Conservation (phyloP, 2,797 vertebrate species). For the Artibeus jamaicensis region DNA sequence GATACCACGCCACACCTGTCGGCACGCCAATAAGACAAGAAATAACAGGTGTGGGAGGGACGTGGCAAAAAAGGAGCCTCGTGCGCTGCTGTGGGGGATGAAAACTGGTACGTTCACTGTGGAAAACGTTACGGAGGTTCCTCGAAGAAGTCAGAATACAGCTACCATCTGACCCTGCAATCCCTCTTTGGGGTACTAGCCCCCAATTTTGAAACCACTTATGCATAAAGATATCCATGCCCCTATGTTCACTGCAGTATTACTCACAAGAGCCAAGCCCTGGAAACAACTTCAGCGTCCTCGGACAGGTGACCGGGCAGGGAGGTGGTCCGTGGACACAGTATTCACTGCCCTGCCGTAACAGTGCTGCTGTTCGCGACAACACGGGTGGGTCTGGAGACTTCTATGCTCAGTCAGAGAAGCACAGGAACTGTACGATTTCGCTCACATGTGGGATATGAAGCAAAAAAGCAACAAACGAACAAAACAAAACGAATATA, state of each 20-base stretch:
- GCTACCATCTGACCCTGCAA: background rate
- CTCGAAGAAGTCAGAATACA: background rate
- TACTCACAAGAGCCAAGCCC: background rate
- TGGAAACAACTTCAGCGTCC: background rate
- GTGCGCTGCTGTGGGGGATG: background rate
- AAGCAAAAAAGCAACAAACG: background rate
- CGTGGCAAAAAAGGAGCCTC: background rate
- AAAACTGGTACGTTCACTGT: background rate
- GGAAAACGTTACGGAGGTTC: background rate
- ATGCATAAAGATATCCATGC: background rate
- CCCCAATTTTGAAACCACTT: background rate
- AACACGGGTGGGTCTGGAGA: background rate
- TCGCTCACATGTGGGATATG: background rate
- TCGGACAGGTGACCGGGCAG: no score
- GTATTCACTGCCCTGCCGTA: no score
- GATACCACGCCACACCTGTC: background rate
- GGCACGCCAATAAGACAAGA: background rate
- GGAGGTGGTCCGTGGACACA: no score
- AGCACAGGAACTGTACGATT: background rate
- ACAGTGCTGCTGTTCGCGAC: background rate
- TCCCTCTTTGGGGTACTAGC: background rate
- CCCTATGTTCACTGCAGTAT: background rate
- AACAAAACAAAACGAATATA: background rate
- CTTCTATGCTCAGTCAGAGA: background rate
- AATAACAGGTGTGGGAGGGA: background rate